Conservation (phyloP, 2,797 vertebrate species). For the Phalanger gymnotis region DNA sequence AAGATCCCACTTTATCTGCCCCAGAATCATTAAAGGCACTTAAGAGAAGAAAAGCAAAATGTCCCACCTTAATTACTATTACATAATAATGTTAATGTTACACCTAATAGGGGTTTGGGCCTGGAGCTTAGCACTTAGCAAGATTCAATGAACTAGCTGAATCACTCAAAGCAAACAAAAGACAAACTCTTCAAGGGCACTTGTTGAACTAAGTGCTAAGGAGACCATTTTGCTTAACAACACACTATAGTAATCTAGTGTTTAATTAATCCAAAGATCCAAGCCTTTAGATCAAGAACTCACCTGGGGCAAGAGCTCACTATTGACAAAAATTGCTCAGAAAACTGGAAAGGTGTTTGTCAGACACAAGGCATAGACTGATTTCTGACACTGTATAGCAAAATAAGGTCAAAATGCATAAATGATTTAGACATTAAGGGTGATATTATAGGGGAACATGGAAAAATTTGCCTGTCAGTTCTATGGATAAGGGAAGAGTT, state of each 20-base stretch:
- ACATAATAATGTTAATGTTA: no score
- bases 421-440: background rate
- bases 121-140: no score
- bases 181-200: no score
- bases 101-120: no score
- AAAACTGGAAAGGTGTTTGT: background rate
- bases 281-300: background rate
- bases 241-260: background rate
- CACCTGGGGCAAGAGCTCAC: background rate
- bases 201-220: no score
- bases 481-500: background rate
- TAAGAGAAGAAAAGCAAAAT: no score
- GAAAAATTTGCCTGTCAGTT: background rate
- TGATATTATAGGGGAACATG: background rate
- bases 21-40: no score
- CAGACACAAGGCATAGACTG: background rate
- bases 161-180: no score
- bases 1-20: no score
- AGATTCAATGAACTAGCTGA: no score
- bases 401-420: background rate
- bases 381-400: background rate
- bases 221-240: no score
- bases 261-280: background rate
- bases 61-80: no score
- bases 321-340: background rate